Percentiles rank a stretch among this genome's conserved stretches.
Conservation (phyloP, 2,113 vertebrate species). For the Pangasianodon gigas region DNA sequence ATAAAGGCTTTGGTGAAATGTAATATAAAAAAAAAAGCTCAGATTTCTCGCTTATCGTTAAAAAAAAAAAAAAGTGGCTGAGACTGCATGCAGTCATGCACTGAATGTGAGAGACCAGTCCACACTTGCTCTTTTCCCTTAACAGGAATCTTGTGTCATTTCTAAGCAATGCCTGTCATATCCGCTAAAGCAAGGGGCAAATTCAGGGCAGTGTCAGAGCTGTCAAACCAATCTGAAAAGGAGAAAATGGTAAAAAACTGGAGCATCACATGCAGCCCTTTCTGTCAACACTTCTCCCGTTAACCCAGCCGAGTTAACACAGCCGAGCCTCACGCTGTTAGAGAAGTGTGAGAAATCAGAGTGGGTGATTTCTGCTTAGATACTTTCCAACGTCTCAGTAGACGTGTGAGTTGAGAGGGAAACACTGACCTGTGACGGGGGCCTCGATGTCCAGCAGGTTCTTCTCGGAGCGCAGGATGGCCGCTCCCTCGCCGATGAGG, state of each 20-base stretch:
- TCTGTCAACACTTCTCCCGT: neutral
- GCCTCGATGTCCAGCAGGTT: slow-evolving; percentile 98
- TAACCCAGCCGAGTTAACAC: neutral
- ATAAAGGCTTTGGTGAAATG: neutral
- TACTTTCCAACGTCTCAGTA: neutral
- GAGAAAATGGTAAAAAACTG: neutral
- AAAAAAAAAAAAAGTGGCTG: neutral
- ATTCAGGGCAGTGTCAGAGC: neutral
- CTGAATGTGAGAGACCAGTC: neutral
- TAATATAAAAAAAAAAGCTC: neutral
- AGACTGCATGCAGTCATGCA: neutral
- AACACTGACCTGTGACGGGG: slow-evolving; percentile 89
- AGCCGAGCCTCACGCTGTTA: neutral
- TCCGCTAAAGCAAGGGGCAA: neutral
- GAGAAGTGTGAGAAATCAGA: neutral
- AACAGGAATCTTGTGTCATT: neutral
- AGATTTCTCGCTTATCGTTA: neutral
- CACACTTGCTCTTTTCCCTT: neutral
- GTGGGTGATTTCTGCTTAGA: neutral
- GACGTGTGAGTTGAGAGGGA: neutral
- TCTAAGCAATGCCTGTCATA: neutral
- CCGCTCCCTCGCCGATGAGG: slow-evolving; percentile 93
- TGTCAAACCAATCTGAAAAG: slow-evolving; percentile 1
- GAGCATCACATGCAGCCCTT: neutral
- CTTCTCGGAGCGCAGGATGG: slow-evolving; percentile 92